phyloP scores from a whole-genome alignment of 2,888 invertebrate species.

The Perizoma affinitatum region DNA sequence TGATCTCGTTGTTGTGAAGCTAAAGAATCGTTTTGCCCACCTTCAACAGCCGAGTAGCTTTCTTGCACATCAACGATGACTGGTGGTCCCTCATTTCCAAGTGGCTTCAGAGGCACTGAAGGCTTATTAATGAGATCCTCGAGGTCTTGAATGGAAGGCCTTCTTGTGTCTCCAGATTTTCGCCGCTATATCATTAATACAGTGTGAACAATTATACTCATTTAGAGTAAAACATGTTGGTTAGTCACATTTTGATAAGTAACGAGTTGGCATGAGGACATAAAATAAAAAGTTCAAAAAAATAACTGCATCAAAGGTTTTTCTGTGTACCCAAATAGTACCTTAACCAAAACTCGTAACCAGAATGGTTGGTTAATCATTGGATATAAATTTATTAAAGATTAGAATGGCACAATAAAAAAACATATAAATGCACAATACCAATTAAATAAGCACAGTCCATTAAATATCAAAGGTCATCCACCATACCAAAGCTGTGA shows the following conservation, averaged over 20 bases:
- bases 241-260: constrained; percentile 63
- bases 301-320: background rate
- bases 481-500: background rate
- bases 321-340: background rate
- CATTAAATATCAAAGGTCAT: constrained; percentile 38
- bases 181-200: constrained; percentile 85
- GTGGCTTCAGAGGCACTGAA: constrained; percentile 92
- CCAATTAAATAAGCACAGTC: background rate
- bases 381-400: background rate
- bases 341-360: constrained; percentile 4
- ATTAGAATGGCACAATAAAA: constrained; percentile 1
- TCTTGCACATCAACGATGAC: constrained; percentile 96
- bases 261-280: constrained; percentile 13
- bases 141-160: constrained; percentile 95
- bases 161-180: constrained; percentile 94
- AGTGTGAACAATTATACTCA: constrained; percentile 40
- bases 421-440: constrained; percentile 2
- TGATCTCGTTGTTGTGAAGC: constrained; percentile 3
- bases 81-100: constrained; percentile 93
- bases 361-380: constrained; percentile 4
- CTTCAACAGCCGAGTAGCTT: constrained; percentile 98
- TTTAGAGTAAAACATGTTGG: constrained; percentile 26
- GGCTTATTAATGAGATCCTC: constrained; percentile 96
- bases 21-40: constrained; percentile 69
- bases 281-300: background rate